Conservation (phyloP, 2,797 vertebrate species). For the Vespertilio murinus region DNA sequence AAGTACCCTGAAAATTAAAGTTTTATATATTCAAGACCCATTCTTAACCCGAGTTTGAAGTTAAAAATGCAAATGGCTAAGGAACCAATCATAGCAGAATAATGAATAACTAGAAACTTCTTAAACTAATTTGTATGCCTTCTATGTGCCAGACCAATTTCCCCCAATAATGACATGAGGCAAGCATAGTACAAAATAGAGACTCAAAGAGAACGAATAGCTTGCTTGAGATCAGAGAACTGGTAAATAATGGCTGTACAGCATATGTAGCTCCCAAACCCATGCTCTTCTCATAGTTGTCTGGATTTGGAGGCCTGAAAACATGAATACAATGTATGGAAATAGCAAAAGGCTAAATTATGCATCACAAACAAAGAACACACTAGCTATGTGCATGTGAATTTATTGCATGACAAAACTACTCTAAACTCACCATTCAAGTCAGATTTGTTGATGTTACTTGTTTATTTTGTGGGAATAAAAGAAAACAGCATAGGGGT, state of each 20-base stretch:
- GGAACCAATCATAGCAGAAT: slow-evolving; percentile 24
- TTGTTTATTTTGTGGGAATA: slow-evolving; percentile 47
- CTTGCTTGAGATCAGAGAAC: slow-evolving; percentile 34
- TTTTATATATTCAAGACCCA: not conserved
- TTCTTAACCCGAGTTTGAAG: not conserved
- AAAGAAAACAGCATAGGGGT: slow-evolving; percentile 38
- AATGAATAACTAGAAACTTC: slow-evolving; percentile 43
- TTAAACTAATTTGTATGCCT: slow-evolving; percentile 51
- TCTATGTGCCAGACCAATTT: slow-evolving; percentile 38
- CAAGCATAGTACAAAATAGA: slow-evolving; percentile 50
- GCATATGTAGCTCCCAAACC: not conserved
- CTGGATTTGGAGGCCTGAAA: slow-evolving; percentile 10
- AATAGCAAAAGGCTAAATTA: slow-evolving; percentile 45
- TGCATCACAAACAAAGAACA: slow-evolving; percentile 57
- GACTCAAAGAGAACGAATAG: slow-evolving; percentile 11
- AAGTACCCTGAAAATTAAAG: slow-evolving; percentile 18
- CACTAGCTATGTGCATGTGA: not conserved
- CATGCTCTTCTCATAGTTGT: not conserved
- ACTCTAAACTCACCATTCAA: slow-evolving; percentile 49
- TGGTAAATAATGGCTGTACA: slow-evolving; percentile 15
- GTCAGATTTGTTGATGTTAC: slow-evolving; percentile 28
- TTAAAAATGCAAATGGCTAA: slow-evolving; percentile 34
- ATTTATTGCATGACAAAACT: not conserved
- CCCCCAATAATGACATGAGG: slow-evolving; percentile 4
- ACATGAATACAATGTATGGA: slow-evolving; percentile 1